Percentiles rank a stretch among this genome's conserved stretches.
phyloP scores from a whole-genome alignment of 1,140 invertebrate genomes.

The Musca domestica region DNA sequence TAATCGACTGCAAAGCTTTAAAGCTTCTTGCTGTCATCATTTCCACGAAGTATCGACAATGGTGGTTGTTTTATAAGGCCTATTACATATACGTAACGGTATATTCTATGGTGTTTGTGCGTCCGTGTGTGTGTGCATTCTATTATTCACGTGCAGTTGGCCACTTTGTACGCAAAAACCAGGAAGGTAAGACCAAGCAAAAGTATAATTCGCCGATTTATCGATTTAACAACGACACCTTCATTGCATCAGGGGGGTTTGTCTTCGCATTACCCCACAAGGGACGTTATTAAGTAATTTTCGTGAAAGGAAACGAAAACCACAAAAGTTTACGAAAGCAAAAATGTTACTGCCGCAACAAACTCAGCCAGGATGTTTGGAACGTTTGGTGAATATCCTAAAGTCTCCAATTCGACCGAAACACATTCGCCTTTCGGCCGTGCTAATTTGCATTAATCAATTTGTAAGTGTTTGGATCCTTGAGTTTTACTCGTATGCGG shows the following conservation, averaged over 20 bases:
- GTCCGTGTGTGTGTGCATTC: too few relatives aligned
- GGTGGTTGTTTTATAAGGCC: too few relatives aligned
- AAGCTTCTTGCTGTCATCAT: too few relatives aligned
- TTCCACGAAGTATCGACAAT: too few relatives aligned
- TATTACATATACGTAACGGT: too few relatives aligned
- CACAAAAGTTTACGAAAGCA: too few relatives aligned
- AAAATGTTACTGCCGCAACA: conserved; percentile 39
- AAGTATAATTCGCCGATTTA: neutral
- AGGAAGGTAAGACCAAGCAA: neutral
- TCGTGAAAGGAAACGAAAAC: too few relatives aligned
- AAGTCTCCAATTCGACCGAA: conserved; percentile 46
- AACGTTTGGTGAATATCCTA: conserved; percentile 36
- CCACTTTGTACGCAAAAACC: neutral
- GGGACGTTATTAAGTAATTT: too few relatives aligned
- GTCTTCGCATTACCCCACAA: too few relatives aligned
- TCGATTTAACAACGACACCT: conserved; percentile 9
- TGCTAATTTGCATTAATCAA: conserved; percentile 49
- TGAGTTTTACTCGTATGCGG: neutral
- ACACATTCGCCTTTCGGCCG: conserved; percentile 45
- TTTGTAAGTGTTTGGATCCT: conserved; percentile 39
- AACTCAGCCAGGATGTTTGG: conserved; percentile 30
- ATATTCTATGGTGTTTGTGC: too few relatives aligned
- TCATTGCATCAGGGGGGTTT: too few relatives aligned
- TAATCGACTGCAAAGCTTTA: too few relatives aligned
- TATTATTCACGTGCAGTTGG: neutral